Evolutionary conservation across 2,888 invertebrate species (phyloP), one percentile per base, ranked within the genome.

Genomic region (Latrodectus elegans): DNA sequence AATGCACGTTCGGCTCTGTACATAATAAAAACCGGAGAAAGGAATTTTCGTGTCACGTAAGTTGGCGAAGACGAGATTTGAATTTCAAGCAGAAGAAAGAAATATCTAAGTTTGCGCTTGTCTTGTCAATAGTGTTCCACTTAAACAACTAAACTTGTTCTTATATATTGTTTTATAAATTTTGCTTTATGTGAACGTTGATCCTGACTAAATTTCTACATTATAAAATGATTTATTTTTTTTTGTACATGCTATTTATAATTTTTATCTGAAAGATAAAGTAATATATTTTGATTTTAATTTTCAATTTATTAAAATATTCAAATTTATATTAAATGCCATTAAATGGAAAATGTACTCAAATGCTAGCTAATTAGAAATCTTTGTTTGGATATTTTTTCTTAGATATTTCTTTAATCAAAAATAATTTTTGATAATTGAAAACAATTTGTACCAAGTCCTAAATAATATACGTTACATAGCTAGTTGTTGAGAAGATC

Each of bases 81-180:
- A 55, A 82, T 82, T 67, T 75, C 68, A 75, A 82, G 82, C 38
- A 38, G 53, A 10, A 11, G 51, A n/a, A 68, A 38, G 38, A 38
- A 49, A 74, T 70, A 70, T 60, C 4, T 70, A 68, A 60, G n/a
- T 75, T 53, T 72, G 8, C 51, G 79, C 55, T 26, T 68, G 70
- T 60, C n/a, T 12, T 82, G 68, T 75, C 75, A 75, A 60, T 75
- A 82, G 70, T 67, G 15, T 9, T 55, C 55, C 52, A 53, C 75
- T 70, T 82, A 76, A 76, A 70, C 60, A 75, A 82, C 68, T 68
- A 68, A 26, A 82, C 82, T 82, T 82, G 82, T 75, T 75, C 75
- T 75, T 52, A 52, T 60, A 75, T 68, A 49, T 60, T 49, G 38
- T 68, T 82, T 75, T 82, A 75, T 70, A 64, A 74, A 81, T 82